Conservation (phyloP, 1,140 invertebrate genomes). For the Pseudomyrmex sp. region DNA sequence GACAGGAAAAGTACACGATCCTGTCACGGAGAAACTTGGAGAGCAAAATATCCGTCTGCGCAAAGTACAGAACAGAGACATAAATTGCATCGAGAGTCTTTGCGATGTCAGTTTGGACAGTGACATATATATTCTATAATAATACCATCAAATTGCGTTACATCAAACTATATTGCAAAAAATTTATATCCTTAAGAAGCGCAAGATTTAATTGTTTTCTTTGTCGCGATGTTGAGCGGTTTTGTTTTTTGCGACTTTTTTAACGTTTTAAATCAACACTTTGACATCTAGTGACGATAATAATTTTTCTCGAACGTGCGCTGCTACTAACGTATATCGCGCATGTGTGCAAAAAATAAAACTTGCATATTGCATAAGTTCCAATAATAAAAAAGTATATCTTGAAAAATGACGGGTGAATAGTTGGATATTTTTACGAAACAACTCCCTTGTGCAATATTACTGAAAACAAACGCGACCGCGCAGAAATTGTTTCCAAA, state of each 20-base stretch:
- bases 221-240: no score
- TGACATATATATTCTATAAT: background rate
- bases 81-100: constrained; percentile 70
- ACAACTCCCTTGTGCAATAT: constrained; percentile 39
- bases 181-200: no score
- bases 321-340: background rate
- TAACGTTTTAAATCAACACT: background rate
- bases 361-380: constrained; percentile 18
- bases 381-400: constrained; percentile 47
- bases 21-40: constrained; percentile 63
- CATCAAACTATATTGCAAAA: background rate
- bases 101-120: constrained; percentile 26
- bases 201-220: no score
- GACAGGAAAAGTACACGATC: constrained; percentile 36
- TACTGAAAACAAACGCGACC: constrained; percentile 40
- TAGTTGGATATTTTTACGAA: background rate
- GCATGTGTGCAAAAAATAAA: background rate
- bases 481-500: constrained; percentile 49
- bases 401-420: constrained; percentile 28
- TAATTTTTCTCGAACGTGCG: background rate
- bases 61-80: constrained; percentile 69
- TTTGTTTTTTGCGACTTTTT: no score
- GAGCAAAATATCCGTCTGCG: constrained; percentile 72
- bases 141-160: constrained; percentile 33
- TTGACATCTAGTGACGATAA: background rate